Percentiles rank a stretch among this genome's conserved stretches.
Conservation (phyloP, 2,888 invertebrate species). For the Latrodectus hesperus region DNA sequence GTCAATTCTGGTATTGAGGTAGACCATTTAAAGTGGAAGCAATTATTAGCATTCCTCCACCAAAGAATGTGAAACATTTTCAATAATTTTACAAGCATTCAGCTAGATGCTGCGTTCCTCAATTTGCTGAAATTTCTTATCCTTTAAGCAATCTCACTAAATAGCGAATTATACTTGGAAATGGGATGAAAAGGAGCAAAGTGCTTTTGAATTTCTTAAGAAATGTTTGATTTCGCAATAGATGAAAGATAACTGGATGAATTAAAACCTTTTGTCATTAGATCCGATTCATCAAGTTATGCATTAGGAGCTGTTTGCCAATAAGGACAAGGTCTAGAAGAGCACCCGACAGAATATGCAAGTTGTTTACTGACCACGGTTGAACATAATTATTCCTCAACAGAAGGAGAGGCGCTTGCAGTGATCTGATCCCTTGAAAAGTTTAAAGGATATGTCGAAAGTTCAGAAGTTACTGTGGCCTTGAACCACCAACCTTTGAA, state of each 20-base stretch:
- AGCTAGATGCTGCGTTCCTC: neutral
- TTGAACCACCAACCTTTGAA: too few relatives aligned
- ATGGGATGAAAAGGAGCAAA: neutral
- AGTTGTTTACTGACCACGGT: neutral
- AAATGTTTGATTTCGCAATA: neutral
- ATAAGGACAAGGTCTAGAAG: neutral
- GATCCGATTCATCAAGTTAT: neutral
- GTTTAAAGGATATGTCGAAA: too few relatives aligned
- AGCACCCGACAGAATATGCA: neutral
- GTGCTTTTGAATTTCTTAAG: neutral
- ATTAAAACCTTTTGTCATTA: neutral
- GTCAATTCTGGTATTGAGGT: neutral
- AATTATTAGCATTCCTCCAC: neutral
- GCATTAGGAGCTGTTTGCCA: neutral
- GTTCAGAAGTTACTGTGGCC: too few relatives aligned
- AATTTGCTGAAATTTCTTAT: neutral
- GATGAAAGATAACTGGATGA: neutral
- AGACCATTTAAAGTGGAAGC: neutral
- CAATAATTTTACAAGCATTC: neutral
- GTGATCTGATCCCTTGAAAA: too few relatives aligned
- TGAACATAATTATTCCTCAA: neutral
- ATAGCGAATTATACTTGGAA: neutral
- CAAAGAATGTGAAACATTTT: neutral
- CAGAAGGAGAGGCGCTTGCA: neutral
- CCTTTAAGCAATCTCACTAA: constrained; percentile 6